phyloP scores from a whole-genome alignment of 2,797 vertebrate genomes.

The Etheostoma nigrum region DNA sequence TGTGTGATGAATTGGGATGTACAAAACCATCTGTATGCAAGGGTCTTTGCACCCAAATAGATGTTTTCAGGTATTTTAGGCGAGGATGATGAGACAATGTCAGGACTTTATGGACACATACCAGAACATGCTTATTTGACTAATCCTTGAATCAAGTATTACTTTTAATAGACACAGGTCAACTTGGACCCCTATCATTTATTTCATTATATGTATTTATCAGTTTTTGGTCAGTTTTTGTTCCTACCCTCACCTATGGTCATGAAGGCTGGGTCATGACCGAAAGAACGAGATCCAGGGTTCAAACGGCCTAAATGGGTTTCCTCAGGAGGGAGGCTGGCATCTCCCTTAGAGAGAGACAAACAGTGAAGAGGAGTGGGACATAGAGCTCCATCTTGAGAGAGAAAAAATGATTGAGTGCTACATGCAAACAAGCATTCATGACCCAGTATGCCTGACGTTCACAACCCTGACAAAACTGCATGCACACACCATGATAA shows the following conservation, averaged over 20 bases:
- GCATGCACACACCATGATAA: constrained; percentile 19
- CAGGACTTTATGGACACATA: neutral
- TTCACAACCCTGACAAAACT: constrained; percentile 28
- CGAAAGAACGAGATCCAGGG: too few species aligned
- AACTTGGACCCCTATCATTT: neutral
- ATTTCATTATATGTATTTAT: neutral
- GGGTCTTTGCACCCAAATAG: neutral
- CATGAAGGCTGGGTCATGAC: too few species aligned
- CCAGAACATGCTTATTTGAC: neutral
- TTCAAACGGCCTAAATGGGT: too few species aligned
- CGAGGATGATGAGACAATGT: neutral
- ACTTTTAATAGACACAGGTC: neutral
- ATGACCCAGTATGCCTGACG: neutral
- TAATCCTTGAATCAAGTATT: neutral
- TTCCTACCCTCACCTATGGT: too few species aligned
- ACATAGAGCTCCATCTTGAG: constrained; percentile 7
- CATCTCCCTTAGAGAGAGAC: neutral
- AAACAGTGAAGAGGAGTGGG: constrained; percentile 16
- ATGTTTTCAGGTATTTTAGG: constrained; percentile 9
- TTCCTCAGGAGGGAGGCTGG: too few species aligned
- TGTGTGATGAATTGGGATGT: neutral
- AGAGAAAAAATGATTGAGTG: constrained; percentile 10
- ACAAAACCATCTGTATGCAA: neutral
- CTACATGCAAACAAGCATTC: constrained; percentile 16
- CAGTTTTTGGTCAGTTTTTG: too few species aligned